Conservation (phyloP, 2,797 vertebrate genomes). For the Hydrophis major region DNA sequence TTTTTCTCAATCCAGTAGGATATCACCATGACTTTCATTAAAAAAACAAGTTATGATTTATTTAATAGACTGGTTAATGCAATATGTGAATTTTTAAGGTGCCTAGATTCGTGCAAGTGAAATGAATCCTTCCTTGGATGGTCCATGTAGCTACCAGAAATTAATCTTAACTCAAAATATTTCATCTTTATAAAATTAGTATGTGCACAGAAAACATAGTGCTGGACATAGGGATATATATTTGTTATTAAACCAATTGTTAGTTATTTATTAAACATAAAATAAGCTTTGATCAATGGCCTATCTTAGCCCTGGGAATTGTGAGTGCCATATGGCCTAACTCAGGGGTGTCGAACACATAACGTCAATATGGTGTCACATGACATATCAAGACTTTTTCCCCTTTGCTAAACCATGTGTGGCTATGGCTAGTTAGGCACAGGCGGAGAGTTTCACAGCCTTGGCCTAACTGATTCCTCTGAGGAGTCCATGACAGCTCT, state of each 20-base stretch:
- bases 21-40: neutral
- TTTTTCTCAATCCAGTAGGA: neutral
- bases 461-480: neutral
- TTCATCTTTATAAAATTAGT: neutral
- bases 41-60: neutral
- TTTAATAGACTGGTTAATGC: neutral
- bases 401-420: too few relatives aligned
- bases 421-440: too few relatives aligned
- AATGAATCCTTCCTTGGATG: neutral
- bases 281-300: neutral
- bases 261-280: neutral
- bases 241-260: too few relatives aligned
- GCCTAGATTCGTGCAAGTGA: neutral
- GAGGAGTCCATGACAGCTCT: neutral
- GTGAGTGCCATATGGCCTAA: neutral
- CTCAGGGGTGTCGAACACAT: too few relatives aligned
- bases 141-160: neutral
- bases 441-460: too few relatives aligned
- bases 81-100: neutral
- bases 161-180: neutral
- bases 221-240: neutral
- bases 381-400: too few relatives aligned
- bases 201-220: neutral
- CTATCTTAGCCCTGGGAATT: neutral
- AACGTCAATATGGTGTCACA: too few relatives aligned